Evolutionary conservation across 1,140 invertebrate species (phyloP).

Genomic region (Euura saliciscinereae): DNA sequence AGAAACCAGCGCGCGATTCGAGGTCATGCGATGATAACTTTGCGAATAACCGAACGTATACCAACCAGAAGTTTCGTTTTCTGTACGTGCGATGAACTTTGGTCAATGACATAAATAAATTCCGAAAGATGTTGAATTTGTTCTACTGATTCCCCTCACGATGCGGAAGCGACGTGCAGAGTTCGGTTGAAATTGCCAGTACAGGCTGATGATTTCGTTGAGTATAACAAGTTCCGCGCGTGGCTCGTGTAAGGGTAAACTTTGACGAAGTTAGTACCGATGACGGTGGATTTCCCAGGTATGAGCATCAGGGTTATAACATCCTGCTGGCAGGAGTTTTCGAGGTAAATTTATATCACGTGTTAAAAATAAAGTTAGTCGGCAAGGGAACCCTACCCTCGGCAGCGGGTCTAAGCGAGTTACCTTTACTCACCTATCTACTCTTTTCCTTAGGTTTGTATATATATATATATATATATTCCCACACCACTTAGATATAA

Average conservation of each 20-base stretch:
- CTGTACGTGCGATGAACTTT: too few species aligned
- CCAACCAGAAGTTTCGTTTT: too few species aligned
- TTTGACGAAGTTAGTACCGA: slow-evolving; percentile 42
- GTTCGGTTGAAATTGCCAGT: background rate
- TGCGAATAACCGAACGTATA: too few species aligned
- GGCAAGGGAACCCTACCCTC: slow-evolving; percentile 18
- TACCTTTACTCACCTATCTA: slow-evolving; percentile 22
- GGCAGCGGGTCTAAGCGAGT: slow-evolving; percentile 26
- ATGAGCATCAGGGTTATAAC: background rate
- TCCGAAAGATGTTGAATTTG: too few species aligned
- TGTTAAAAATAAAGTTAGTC: slow-evolving; percentile 45
- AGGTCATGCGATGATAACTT: background rate
- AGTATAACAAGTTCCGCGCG: too few species aligned
- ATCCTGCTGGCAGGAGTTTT: background rate
- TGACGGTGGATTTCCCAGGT: slow-evolving; percentile 9
- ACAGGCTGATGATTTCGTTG: background rate
- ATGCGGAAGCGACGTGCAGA: too few species aligned
- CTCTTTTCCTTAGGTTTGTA: too few species aligned
- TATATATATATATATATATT: too few species aligned
- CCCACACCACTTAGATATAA: too few species aligned
- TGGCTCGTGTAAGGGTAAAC: slow-evolving; percentile 18
- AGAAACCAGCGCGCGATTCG: background rate
- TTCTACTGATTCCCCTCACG: too few species aligned
- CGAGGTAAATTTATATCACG: slow-evolving; percentile 41
- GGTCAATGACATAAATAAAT: too few species aligned